Percentiles rank a stretch among this genome's conserved stretches.
Conservation (phyloP, 2,797 vertebrate genomes). For the Premnoplex brunnescens region DNA sequence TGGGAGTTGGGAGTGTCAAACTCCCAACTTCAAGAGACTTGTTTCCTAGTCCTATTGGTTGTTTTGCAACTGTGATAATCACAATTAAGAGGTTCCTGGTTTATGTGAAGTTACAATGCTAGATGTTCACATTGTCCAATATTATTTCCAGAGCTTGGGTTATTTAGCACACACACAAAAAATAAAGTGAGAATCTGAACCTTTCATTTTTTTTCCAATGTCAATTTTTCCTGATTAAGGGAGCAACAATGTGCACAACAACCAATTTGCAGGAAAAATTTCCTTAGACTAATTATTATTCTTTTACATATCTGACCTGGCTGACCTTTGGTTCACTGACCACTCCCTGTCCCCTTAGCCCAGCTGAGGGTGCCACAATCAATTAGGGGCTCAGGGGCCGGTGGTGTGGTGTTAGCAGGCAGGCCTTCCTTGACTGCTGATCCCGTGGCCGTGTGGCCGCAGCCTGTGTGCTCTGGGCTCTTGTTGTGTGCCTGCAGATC, state of each 20-base stretch:
- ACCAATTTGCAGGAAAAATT: neutral
- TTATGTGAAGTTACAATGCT: neutral
- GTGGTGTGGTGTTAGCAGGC: no score
- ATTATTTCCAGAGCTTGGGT: neutral
- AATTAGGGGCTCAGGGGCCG: no score
- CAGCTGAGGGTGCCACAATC: no score
- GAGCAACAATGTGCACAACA: neutral
- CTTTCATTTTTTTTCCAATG: neutral
- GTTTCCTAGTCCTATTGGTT: neutral
- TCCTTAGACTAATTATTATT: neutral
- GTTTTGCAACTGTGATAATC: neutral
- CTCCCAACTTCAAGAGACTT: neutral
- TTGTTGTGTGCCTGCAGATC: no score
- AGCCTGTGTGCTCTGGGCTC: no score
- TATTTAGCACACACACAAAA: neutral
- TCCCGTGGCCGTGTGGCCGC: no score
- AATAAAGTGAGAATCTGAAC: neutral
- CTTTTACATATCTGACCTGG: neutral
- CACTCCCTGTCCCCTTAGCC: no score
- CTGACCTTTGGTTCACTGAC: neutral
- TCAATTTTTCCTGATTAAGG: neutral
- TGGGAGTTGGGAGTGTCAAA: no score
- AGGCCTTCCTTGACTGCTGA: no score
- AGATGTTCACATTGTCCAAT: neutral
- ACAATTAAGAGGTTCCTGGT: neutral